Base-by-base conservation (phyloP, 2,797 vertebrate species). In the Rhinoraja longicauda region DNA sequence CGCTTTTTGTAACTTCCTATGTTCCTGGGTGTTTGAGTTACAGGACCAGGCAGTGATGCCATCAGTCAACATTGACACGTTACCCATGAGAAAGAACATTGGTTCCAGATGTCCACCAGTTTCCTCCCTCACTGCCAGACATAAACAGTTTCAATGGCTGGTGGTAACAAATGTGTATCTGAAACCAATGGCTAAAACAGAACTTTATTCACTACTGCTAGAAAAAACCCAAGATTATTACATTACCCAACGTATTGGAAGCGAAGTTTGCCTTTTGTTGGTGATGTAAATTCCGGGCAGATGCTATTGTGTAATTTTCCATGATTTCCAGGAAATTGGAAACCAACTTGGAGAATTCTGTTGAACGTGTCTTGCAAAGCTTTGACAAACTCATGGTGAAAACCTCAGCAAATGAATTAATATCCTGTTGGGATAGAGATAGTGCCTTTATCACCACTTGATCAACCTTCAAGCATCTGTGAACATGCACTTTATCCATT, bases 361-460 rank as follows among this genome's bases (percentile, higher is more conserved):
- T 29, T 21, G 79, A 57, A 4, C 12, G 57, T 3, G 19, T 17
- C 1, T 8, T 7, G 4, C 15, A 0, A 0, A n/a, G 8, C 13
- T 86, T 86, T 2, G 4, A 32, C 2, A 62, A 4, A 2, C 53
- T 62, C 12, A 0, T 19, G 26, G 62, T 1, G n/a, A 12, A 86
- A 0, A 15, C 1, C 1, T 0, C 4, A 10, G 26, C 57, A n/a
- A 86, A 62, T 17, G 13, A 0, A 59, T 17, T 4, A 12, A 86
- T 62, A 59, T 86, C 57, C 82, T 86, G 29, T 32, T 59, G 82
- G 57, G 2, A 62, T 57, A 86, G 82, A 62, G 26, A n/a, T 53
- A 86, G 29, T 67, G 64, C 8, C 64, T 17, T 67, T 67, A 1
- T 67, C 12, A 67, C 64, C 64, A 67, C 64, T 12, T 67, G 12